Evolutionary conservation across 2,113 vertebrate species (phyloP).

Genomic region (Piliocolobus tephrosceles): DNA sequence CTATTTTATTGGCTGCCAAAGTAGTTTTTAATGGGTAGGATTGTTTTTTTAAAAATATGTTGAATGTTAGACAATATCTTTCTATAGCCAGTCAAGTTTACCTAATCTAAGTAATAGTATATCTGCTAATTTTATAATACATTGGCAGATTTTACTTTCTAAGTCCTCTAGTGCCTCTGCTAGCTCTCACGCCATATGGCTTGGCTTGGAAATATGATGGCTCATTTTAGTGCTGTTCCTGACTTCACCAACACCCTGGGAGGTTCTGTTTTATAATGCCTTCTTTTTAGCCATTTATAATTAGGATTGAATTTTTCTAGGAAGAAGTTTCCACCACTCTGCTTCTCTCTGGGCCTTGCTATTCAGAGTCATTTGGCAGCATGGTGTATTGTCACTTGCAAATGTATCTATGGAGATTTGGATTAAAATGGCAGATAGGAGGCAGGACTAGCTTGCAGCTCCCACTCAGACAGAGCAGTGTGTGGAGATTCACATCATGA

Average conservation of each 20-base stretch:
- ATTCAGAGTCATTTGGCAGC: not conserved
- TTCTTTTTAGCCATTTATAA: slow-evolving; percentile 10
- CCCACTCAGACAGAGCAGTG: too few relatives aligned
- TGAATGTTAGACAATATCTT: slow-evolving; percentile 11
- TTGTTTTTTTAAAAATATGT: not conserved
- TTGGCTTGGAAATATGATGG: not conserved
- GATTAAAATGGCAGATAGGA: not conserved
- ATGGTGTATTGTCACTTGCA: not conserved
- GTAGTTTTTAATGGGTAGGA: slow-evolving; percentile 22
- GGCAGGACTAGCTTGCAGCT: too few relatives aligned
- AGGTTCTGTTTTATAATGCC: slow-evolving; percentile 41
- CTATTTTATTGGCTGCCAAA: not conserved
- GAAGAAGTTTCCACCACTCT: not conserved
- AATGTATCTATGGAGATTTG: not conserved
- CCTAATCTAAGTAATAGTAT: not conserved
- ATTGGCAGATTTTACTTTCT: not conserved
- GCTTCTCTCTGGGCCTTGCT: not conserved
- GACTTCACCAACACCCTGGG: not conserved
- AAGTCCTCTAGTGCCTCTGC: not conserved
- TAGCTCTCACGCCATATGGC: not conserved
- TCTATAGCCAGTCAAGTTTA: not conserved
- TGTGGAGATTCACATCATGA: too few relatives aligned
- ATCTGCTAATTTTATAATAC: not conserved
- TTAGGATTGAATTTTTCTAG: not conserved
- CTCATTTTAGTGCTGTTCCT: not conserved